A percentile compares a stretch with the other conserved stretches of the same genome.
Evolutionary conservation across 1,140 invertebrate species (phyloP).

Genomic region (Ladona fulva): DNA sequence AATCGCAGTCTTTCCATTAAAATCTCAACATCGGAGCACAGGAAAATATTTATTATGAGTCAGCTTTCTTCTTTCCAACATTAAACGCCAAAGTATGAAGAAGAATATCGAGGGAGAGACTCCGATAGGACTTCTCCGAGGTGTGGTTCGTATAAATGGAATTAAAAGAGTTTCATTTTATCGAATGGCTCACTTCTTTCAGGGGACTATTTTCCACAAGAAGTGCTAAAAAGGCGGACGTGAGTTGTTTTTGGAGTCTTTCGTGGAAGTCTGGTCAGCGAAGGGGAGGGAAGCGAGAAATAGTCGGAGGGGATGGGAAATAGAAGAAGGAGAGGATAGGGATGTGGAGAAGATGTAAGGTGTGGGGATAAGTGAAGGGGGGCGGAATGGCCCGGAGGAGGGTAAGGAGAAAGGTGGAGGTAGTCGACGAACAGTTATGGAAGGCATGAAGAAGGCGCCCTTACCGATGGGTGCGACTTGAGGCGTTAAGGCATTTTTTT

Average conservation of each 20-base stretch:
- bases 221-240: neutral
- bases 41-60: too few species aligned
- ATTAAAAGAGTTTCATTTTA: too few species aligned
- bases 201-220: neutral
- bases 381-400: neutral
- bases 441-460: neutral
- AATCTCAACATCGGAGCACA: too few species aligned
- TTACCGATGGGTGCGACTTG: neutral
- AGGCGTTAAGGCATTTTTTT: neutral
- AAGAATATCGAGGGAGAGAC: too few species aligned
- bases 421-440: neutral
- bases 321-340: neutral
- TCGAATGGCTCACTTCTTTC: too few species aligned
- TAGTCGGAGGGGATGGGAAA: neutral
- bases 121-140: too few species aligned
- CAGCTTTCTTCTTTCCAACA: too few species aligned
- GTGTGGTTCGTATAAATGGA: too few species aligned
- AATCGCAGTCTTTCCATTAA: too few species aligned
- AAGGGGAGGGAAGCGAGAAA: neutral
- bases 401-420: neutral
- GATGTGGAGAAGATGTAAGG: neutral
- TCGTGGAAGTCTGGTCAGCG: neutral
- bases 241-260: neutral
- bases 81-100: too few species aligned
- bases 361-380: neutral